Evolutionary conservation across 2,888 invertebrate genomes (phyloP).

Genomic region (Spicauda simplicius): DNA sequence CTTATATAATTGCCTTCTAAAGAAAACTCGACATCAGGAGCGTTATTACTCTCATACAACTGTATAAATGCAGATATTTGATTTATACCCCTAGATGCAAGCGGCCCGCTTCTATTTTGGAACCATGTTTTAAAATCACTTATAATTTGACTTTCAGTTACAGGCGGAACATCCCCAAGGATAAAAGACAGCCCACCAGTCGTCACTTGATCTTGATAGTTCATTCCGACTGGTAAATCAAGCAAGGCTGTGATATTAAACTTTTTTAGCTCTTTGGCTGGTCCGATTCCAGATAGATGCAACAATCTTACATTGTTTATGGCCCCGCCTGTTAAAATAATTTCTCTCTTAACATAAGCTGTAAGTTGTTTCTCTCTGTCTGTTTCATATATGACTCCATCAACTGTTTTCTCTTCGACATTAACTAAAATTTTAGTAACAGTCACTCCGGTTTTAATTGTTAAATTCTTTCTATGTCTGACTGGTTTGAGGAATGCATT

Average conservation of each 20-base stretch:
- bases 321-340: slow-evolving; percentile 73
- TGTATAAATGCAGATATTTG: slow-evolving; percentile 78
- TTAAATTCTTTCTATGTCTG: slow-evolving; percentile 71
- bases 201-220: slow-evolving; percentile 79
- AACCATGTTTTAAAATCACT: slow-evolving; percentile 79
- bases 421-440: slow-evolving; percentile 73
- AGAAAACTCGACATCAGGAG: slow-evolving; percentile 73
- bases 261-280: slow-evolving; percentile 65
- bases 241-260: slow-evolving; percentile 64
- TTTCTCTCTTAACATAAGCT: slow-evolving; percentile 75
- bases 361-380: slow-evolving; percentile 72
- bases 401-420: slow-evolving; percentile 68
- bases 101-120: slow-evolving; percentile 66
- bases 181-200: slow-evolving; percentile 74
- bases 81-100: slow-evolving; percentile 76
- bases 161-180: slow-evolving; percentile 63
- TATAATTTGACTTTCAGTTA: slow-evolving; percentile 66
- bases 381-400: slow-evolving; percentile 71
- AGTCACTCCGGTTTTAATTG: slow-evolving; percentile 69
- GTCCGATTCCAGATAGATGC: slow-evolving; percentile 76
- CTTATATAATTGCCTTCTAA: slow-evolving; percentile 76
- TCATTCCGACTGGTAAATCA: slow-evolving; percentile 72
- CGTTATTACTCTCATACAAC: slow-evolving; percentile 71
- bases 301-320: slow-evolving; percentile 75
- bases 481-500: slow-evolving; percentile 73